Base-by-base conservation (phyloP, 2,113 vertebrate species). In the Progne subis region DNA sequence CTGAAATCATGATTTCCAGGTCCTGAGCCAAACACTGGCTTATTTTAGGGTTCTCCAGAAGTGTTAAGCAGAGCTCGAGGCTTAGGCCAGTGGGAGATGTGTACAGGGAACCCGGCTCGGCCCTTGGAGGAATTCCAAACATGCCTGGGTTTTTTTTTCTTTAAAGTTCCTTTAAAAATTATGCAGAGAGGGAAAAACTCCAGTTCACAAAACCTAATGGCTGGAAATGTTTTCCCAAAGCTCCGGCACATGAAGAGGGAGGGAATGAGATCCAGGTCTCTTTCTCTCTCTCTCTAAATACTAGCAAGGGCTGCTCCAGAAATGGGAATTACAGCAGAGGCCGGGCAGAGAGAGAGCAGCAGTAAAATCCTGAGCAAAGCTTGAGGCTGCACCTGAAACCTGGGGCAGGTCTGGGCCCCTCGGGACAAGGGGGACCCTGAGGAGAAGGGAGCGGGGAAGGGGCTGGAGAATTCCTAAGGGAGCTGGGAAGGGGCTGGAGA, bases 211-310 rank as follows among this genome's bases (percentile, higher is more conserved):
- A 72, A 56, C 11, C 24, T 5, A 32, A 18, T 2, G 1, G 3
- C n/a, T 50, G 29, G 13, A 63, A 56, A 39, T 0, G 0, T 13
- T 74, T 28, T 63, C 18, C 74, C 3, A 2, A 75, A 82, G 39
- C 15, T 13, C 23, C 1, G 1, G 28, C 8, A 15, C 0, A 0
- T 0, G 26, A 26, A 32, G 25, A 71, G 31, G 18, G 32, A 82
- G 11, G 41, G 59, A 26, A 76, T 0, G 1, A 41, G 59, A 18
- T 12, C 39, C 41, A 43, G 28, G 37, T 37, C 37, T 37, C 37
- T 37, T 9, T 37, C 37, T 37, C 17, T n/a, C n/a, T n/a, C n/a
- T 50, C 26, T 31, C 25, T 37, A 14, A 76, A 47, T 0, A 44
- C 5, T 53, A 49, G 41, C 10, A 25, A 65, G 28, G 24, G 6